A percentile compares a stretch with the other conserved stretches of the same genome.
phyloP scores from a whole-genome alignment of 2,113 vertebrate species.

The Brienomyrus longianalis region DNA sequence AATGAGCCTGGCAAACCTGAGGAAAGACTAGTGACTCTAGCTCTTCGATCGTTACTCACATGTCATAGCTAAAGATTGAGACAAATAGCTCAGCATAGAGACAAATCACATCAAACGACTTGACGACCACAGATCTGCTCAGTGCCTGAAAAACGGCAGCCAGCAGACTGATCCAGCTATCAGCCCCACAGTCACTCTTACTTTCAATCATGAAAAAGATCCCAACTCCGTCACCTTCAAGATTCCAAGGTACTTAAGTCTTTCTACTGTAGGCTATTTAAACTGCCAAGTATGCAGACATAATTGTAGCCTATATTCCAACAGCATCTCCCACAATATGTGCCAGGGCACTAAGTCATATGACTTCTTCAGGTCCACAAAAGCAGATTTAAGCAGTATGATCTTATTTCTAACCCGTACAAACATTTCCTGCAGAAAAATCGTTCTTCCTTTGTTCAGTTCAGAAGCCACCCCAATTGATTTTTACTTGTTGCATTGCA shows the following conservation, averaged over 20 bases:
- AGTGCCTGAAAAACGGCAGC: neutral
- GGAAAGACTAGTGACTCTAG: neutral
- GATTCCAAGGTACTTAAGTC: neutral
- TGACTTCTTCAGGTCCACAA: neutral
- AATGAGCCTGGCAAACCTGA: neutral
- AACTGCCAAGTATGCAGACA: neutral
- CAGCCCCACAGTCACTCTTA: neutral
- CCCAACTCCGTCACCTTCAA: neutral
- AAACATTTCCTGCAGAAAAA: neutral
- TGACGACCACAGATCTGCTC: neutral
- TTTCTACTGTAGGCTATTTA: neutral
- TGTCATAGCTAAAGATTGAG: neutral
- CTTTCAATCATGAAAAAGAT: neutral
- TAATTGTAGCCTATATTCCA: neutral
- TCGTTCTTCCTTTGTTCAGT: neutral
- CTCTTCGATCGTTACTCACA: neutral
- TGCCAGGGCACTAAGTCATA: neutral
- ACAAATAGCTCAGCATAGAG: neutral
- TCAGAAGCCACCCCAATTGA: neutral
- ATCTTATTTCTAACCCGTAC: neutral
- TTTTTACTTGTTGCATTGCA: neutral
- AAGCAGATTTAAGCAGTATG: neutral
- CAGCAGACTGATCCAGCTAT: neutral
- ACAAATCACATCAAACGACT: neutral
- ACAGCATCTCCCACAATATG: neutral